Base-by-base conservation (phyloP, 2,888 invertebrate genomes). In the Octodonta nipae region DNA sequence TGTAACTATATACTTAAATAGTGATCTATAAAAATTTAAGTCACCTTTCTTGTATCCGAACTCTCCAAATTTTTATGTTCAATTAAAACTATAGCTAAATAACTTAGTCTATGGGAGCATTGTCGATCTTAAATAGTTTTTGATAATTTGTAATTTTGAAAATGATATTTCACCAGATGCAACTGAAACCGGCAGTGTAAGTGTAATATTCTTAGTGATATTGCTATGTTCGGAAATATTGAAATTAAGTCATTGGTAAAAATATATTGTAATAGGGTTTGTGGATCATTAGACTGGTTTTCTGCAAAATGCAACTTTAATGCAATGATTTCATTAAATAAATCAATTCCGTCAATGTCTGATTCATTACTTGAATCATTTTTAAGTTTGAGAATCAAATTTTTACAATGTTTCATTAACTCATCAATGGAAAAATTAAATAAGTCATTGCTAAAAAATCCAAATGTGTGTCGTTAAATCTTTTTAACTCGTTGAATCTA, bases 121-220 rank as follows among this genome's bases (percentile, higher is more conserved):
- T 20, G 15, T 22, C 15, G 24, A 28, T 28, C 12, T 33, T 33
- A 13, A 22, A 28, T 33, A 17, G 3, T 28, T 28, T 14, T 28
- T 29, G 5, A 33, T 28, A 13, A 15, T 25, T 20, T 10, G 13
- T 10, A 20, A 20, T 15, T 32, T 17, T 20, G 22, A 28, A 28
- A n/a, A n/a, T n/a, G n/a, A n/a, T n/a, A n/a, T n/a, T n/a, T n/a
- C n/a, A n/a, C n/a, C n/a, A n/a, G n/a, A n/a, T n/a, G n/a, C n/a
- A n/a, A n/a, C n/a, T n/a, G n/a, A n/a, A n/a, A n/a, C n/a, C n/a
- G 31, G 24, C 24, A 31, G 31, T 24, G 24, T 31, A 24, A 24
- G n/a, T n/a, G 4, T 24, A 6, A 24, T 24, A 24, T 24, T 24
- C 4, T 24, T 14, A 28, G 15, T 11, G 28, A 14, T 28, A 28